Conservation (phyloP, 2,113 vertebrate species). For the Aptenodytes forsteri region DNA sequence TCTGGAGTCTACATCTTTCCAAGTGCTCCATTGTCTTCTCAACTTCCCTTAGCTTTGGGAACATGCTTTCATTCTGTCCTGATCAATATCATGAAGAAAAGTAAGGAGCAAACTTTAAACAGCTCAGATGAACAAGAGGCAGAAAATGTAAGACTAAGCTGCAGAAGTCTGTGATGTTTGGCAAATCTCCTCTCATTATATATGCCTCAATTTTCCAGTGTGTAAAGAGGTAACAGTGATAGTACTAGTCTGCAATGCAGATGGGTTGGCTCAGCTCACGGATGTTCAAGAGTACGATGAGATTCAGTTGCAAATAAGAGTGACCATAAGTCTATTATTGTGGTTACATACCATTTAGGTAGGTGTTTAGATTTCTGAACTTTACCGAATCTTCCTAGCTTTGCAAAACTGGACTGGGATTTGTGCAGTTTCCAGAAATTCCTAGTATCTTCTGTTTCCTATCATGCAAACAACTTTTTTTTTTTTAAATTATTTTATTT, state of each 20-base stretch:
- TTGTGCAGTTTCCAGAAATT: background rate
- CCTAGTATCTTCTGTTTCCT: background rate
- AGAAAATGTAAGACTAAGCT: background rate
- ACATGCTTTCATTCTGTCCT: constrained; percentile 25
- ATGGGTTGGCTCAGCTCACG: background rate
- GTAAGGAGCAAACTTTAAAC: constrained; percentile 1
- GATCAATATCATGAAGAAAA: background rate
- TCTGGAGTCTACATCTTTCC: constrained; percentile 64
- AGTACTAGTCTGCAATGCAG: background rate
- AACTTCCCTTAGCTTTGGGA: constrained; percentile 29
- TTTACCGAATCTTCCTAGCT: background rate
- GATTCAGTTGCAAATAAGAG: background rate
- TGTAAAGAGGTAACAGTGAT: background rate
- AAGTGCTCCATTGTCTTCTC: constrained; percentile 57
- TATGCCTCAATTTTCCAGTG: background rate
- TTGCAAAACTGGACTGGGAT: background rate
- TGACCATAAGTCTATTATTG: background rate
- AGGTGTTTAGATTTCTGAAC: background rate
- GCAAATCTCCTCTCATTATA: background rate
- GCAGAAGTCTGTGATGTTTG: background rate
- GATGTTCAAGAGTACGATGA: background rate
- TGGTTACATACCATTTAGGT: background rate
- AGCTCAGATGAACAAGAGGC: background rate
- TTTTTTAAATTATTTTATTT: background rate
- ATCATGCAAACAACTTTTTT: background rate